Evolutionary conservation across 2,797 vertebrate genomes (phyloP).

Genomic region (Pachyuromys duprasi): DNA sequence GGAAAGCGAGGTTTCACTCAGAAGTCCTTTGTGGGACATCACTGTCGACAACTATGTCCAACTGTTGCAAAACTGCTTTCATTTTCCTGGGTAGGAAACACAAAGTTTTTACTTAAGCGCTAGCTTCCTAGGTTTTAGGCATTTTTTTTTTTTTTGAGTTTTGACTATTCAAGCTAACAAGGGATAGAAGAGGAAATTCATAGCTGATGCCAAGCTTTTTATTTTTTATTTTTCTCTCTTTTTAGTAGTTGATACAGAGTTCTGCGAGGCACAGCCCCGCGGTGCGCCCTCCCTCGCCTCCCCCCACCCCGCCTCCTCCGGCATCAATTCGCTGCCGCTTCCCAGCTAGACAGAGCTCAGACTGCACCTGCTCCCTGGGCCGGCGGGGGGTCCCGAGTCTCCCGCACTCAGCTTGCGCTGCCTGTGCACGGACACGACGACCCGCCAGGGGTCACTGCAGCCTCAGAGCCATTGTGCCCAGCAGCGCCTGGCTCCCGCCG

Average conservation of each 20-base stretch:
- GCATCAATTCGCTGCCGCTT: neutral
- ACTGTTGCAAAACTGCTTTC: neutral
- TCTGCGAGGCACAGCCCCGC: neutral
- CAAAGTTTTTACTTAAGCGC: neutral
- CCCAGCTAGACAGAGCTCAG: neutral
- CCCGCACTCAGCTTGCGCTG: neutral
- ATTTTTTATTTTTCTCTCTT: neutral
- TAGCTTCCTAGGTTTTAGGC: neutral
- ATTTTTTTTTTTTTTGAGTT: neutral
- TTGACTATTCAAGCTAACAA: neutral
- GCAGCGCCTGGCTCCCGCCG: neutral
- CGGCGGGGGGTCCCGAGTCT: neutral
- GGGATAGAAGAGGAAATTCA: neutral
- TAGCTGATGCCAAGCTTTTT: neutral
- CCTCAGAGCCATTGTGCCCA: constrained; percentile 55
- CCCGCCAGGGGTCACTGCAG: constrained; percentile 83
- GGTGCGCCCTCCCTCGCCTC: neutral
- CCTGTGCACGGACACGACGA: neutral
- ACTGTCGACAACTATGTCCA: neutral
- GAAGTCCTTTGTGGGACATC: neutral
- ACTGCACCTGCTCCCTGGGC: constrained; percentile 74
- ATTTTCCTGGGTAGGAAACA: neutral
- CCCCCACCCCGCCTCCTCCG: neutral
- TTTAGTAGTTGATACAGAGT: neutral
- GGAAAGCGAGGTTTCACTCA: neutral